Evolutionary conservation across 2,888 invertebrate species (phyloP), one percentile per base, ranked within the genome.

Genomic region (Neuroscelio doddi): DNA sequence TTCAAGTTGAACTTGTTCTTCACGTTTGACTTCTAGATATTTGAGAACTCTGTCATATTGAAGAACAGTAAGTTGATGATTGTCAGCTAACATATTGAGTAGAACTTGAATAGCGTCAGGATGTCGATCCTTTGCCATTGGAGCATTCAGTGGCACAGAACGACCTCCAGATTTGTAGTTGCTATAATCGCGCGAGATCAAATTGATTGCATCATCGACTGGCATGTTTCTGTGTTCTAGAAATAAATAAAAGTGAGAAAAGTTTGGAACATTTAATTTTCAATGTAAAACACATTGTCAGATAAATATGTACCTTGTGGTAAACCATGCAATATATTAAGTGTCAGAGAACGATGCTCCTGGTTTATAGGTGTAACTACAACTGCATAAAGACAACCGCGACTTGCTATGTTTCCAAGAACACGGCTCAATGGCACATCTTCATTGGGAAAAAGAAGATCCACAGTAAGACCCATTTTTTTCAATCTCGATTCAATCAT

Each of bases 181-280:
- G 17, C 88, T 88, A 77, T 90, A 91, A 76, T 94, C 93, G 0
- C 91, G 88, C 5, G 90, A 89, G 24, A 97, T 87, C 65, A 97
- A 86, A 69, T 89, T 89, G 58, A 97, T 86, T 0, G 97, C 95
- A 85, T 97, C 96, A 53, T 97, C 96, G 30, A 96, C 81, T 0
- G 96, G 96, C 95, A 97, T 97, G 86, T 97, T 97, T 73, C 97
- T 91, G 85, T 97, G 97, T 81, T 97, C 97, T 91, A 87, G 69
- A 81, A 76, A 68, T 70, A 21, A 5, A 21, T n/a, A n/a, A n/a
- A n/a, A n/a, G n/a, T n/a, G n/a, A n/a, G n/a, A n/a, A n/a, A n/a
- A n/a, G n/a, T n/a, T n/a, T n/a, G n/a, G 1, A 7, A 41, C 5
- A 21, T 44, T 12, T 38, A 24, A n/a, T n/a, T n/a, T n/a, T n/a